phyloP scores from a whole-genome alignment of 2,113 vertebrate genomes.

The Glareola pratincola region DNA sequence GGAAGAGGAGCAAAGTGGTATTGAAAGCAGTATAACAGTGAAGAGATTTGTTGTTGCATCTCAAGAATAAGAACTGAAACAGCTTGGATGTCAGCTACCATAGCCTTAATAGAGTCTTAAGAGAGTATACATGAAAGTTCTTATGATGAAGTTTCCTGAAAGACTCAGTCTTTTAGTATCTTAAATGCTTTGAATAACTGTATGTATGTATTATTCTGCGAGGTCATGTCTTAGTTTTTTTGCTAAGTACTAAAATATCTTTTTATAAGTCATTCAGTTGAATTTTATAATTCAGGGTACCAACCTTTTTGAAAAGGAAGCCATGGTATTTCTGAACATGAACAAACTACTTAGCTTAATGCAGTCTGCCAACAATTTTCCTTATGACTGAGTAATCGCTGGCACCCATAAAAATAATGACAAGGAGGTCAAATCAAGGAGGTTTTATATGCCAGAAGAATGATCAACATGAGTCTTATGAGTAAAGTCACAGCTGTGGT shows the following conservation, averaged over 20 bases:
- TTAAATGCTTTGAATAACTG: background rate
- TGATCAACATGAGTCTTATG: background rate
- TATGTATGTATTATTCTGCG: background rate
- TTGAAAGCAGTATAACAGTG: background rate
- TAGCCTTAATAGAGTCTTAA: conserved; percentile 5
- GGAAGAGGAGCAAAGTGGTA: background rate
- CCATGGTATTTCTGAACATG: background rate
- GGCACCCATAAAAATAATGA: conserved; percentile 17
- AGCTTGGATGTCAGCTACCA: background rate
- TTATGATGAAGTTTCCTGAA: background rate
- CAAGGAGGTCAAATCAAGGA: conserved; percentile 37
- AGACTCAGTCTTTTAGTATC: background rate
- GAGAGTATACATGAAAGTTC: background rate
- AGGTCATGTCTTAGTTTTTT: background rate
- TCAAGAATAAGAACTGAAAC: background rate
- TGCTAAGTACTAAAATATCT: background rate
- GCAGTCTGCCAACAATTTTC: background rate
- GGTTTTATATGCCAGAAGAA: background rate
- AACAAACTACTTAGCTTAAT: background rate
- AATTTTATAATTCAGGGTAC: background rate
- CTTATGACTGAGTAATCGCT: background rate
- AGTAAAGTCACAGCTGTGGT: conserved; percentile 20
- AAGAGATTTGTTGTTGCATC: background rate
- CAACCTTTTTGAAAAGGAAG: background rate
- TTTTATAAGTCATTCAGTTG: background rate